Percentiles rank a stretch among this genome's conserved stretches.
Evolutionary conservation across 2,888 invertebrate species (phyloP).

Genomic region (Drosophila peninsularis): DNA sequence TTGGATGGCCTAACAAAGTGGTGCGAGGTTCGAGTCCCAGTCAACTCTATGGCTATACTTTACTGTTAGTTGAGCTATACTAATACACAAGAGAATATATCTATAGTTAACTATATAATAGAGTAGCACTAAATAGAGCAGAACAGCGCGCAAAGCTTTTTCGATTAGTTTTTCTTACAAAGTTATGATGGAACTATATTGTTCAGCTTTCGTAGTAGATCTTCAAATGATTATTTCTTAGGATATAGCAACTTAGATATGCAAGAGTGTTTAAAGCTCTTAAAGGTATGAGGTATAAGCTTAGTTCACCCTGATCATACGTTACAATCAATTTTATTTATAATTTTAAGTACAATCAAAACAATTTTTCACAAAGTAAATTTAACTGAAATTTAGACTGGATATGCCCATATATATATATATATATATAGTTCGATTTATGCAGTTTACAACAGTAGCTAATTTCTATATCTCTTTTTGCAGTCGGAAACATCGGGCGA

Average conservation of each 20-base stretch:
- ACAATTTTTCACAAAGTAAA: not conserved
- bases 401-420: slow-evolving; percentile 17
- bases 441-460: not conserved
- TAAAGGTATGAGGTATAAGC: too few relatives aligned
- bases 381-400: not conserved
- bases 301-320: not conserved
- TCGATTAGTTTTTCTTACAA: too few relatives aligned
- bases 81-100: not conserved
- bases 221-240: too few relatives aligned
- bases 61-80: not conserved
- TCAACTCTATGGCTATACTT: not conserved
- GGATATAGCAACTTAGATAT: too few relatives aligned
- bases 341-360: not conserved
- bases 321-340: not conserved
- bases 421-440: slow-evolving; percentile 2
- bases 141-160: too few relatives aligned
- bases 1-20: not conserved
- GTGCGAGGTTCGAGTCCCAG: not conserved
- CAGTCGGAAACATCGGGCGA: slow-evolving; percentile 87
- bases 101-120: not conserved
- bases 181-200: too few relatives aligned
- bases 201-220: too few relatives aligned
- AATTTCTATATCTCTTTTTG: slow-evolving; percentile 33
- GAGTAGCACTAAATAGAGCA: not conserved
- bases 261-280: too few relatives aligned